Conservation (phyloP, 2,888 invertebrate species). For the Microctonus aethiopoides region DNA sequence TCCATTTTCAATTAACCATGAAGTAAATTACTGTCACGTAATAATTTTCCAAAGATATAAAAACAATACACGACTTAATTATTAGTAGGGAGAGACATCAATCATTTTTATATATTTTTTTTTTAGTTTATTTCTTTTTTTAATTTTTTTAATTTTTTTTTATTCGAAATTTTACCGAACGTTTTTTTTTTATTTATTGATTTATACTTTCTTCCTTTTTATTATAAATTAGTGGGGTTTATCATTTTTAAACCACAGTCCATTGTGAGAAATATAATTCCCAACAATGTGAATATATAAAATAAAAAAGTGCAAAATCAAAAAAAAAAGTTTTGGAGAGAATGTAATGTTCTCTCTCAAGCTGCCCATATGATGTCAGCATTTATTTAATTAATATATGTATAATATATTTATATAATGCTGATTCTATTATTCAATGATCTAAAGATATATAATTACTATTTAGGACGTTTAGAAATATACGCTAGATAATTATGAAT, state of each 20-base stretch:
- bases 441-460: slow-evolving; percentile 18
- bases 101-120: slow-evolving; percentile 1
- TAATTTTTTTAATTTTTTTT: not conserved
- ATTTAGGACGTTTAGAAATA: slow-evolving; percentile 28
- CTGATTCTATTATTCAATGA: not conserved
- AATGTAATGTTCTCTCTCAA: not conserved
- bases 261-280: not conserved
- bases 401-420: slow-evolving; percentile 13
- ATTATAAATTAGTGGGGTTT: slow-evolving; percentile 14
- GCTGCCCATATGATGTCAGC: not conserved
- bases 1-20: not conserved
- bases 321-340: not conserved
- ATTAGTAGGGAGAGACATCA: slow-evolving; percentile 1
- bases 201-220: slow-evolving; percentile 10
- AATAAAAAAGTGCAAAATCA: not conserved
- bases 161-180: not conserved
- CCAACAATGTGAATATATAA: not conserved
- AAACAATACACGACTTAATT: slow-evolving; percentile 5
- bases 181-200: not conserved
- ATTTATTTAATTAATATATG: not conserved
- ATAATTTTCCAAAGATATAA: slow-evolving; percentile 13
- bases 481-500: slow-evolving; percentile 14
- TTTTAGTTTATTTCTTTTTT: not conserved
- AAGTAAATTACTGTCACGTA: not conserved
- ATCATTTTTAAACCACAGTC: not conserved